These are phyloP conservation scores for Odontomachus brunneus DNA, from an alignment of 1,140 invertebrate genomes.

Conservation along the genomic window DNA sequence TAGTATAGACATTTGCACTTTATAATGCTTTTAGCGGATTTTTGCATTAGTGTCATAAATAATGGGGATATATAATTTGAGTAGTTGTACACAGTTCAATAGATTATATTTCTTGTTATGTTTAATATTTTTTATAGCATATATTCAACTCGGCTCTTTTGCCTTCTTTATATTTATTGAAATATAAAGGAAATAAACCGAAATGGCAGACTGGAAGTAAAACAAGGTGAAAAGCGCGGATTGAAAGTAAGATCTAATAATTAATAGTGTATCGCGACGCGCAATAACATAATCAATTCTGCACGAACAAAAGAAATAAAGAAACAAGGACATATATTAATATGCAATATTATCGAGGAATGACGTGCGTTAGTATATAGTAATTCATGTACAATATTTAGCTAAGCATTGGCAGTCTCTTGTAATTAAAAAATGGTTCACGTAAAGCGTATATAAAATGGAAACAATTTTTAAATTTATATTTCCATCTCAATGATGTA, in stretches of 20 bases:
- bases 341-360: not conserved
- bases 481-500: constrained; percentile 34
- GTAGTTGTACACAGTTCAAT: constrained; percentile 45
- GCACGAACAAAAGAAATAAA: not conserved
- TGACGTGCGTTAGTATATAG: not conserved
- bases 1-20: constrained; percentile 64
- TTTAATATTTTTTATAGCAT: constrained; percentile 72
- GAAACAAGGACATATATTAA: not conserved
- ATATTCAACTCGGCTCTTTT: constrained; percentile 57
- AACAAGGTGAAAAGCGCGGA: constrained; percentile 28
- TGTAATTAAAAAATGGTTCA: constrained; percentile 52
- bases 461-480: constrained; percentile 35
- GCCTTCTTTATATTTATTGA: constrained; percentile 65
- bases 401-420: constrained; percentile 26
- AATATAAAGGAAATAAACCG: constrained; percentile 9
- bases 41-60: constrained; percentile 57
- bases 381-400: constrained; percentile 30
- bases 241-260: constrained; percentile 38
- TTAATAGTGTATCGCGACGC: not conserved
- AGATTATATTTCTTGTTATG: constrained; percentile 69
- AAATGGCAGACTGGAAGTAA: not conserved
- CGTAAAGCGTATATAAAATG: constrained; percentile 30
- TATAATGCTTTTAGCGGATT: constrained; percentile 56
- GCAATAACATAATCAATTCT: constrained; percentile 25
- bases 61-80: constrained; percentile 41